A percentile compares a stretch with the other conserved stretches of the same genome.
Conservation (phyloP, 1,140 invertebrate genomes). For the Hermetia illucens region DNA sequence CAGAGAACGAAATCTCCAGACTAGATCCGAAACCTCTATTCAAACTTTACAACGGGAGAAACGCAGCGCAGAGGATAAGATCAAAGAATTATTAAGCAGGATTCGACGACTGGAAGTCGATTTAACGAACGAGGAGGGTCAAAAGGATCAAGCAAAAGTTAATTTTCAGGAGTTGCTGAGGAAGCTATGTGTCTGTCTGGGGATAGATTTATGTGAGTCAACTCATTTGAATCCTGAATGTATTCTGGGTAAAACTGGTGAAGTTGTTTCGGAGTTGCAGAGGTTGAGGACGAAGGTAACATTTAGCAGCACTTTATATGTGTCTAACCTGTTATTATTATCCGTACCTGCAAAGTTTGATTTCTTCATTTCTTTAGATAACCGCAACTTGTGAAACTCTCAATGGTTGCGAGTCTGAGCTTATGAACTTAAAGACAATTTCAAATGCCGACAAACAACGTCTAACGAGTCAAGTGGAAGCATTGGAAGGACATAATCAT, state of each 20-base stretch:
- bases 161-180: constrained; percentile 55
- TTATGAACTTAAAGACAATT: constrained; percentile 22
- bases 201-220: constrained; percentile 47
- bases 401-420: constrained; percentile 24
- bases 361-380: too few species aligned
- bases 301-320: too few species aligned
- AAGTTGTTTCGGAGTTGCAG: constrained; percentile 50
- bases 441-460: constrained; percentile 28
- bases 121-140: constrained; percentile 47
- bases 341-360: too few species aligned
- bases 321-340: too few species aligned
- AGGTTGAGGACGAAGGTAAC: constrained; percentile 38
- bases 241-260: constrained; percentile 52
- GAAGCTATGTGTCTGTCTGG: constrained; percentile 48
- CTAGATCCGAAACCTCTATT: constrained; percentile 51
- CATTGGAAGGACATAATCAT: constrained; percentile 21
- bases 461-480: constrained; percentile 20
- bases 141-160: constrained; percentile 45
- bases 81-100: constrained; percentile 59
- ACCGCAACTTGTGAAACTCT: constrained; percentile 25
- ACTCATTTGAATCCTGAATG: constrained; percentile 44
- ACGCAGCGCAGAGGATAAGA: constrained; percentile 56
- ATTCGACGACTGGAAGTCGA: constrained; percentile 53
- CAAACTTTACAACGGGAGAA: constrained; percentile 58
- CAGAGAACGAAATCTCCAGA: constrained; percentile 49